Evolutionary conservation across 2,113 vertebrate species (phyloP).

Genomic region (Bubo bubo): DNA sequence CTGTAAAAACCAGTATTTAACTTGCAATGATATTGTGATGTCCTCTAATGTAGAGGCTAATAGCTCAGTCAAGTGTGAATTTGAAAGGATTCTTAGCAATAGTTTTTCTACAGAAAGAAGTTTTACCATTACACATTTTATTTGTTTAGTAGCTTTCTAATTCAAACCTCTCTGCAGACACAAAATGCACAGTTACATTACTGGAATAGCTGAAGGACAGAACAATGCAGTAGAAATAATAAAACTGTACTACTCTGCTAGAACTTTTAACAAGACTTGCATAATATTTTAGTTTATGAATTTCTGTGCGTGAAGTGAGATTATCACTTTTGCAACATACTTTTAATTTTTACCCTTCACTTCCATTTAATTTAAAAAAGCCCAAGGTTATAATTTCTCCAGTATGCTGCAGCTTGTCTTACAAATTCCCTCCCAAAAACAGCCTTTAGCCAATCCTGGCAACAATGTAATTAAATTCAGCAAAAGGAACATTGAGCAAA

Average conservation of each 20-base stretch:
- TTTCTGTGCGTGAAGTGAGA: neutral
- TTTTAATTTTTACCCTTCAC: neutral
- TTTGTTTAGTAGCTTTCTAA: neutral
- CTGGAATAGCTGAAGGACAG: neutral
- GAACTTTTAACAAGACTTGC: neutral
- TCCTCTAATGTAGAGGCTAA: neutral
- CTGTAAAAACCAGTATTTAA: neutral
- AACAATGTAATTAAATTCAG: conserved; percentile 34
- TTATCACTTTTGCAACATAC: neutral
- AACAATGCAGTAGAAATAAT: neutral
- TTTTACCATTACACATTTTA: neutral
- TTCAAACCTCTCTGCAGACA: neutral
- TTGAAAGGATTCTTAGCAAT: neutral
- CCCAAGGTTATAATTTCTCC: neutral
- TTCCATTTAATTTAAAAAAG: conserved; percentile 45
- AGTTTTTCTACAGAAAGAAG: neutral
- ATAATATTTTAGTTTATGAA: neutral
- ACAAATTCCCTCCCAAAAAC: neutral
- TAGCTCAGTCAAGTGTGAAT: neutral
- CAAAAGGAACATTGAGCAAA: conserved; percentile 2
- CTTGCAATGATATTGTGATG: neutral
- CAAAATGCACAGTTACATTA: neutral
- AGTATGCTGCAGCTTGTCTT: neutral
- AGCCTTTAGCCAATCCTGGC: neutral
- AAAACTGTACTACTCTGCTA: neutral